Conservation (phyloP, 2,797 vertebrate species). For the Gymnopithys bicolor region DNA sequence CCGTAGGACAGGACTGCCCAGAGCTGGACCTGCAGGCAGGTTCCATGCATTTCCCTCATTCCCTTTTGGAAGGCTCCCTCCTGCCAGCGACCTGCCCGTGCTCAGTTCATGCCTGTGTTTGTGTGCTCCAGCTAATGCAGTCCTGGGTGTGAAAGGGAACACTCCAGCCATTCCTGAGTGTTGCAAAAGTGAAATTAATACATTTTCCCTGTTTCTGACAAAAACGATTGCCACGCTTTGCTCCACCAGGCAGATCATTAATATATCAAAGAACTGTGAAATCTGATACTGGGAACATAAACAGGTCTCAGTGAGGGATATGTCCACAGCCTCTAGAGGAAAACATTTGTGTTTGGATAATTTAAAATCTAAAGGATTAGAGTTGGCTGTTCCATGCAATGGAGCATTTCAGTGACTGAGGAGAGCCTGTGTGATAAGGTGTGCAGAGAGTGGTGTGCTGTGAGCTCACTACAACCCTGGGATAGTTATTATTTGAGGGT, state of each 20-base stretch:
- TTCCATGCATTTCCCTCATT: background rate
- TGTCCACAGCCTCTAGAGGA: background rate
- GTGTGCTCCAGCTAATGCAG: background rate
- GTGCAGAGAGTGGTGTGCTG: background rate
- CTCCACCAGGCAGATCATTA: background rate
- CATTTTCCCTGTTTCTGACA: background rate
- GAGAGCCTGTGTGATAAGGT: background rate
- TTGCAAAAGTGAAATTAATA: background rate
- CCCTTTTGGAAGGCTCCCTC: background rate
- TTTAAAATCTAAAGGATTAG: background rate
- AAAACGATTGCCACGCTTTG: background rate
- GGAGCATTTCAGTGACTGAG: background rate
- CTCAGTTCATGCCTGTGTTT: background rate
- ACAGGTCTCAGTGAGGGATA: background rate
- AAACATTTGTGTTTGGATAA: background rate
- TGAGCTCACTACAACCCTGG: background rate
- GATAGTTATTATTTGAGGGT: background rate
- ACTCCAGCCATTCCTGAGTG: background rate
- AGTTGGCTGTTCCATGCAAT: background rate
- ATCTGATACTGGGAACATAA: background rate
- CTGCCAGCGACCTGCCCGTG: rapidly evolving
- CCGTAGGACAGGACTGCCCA: background rate
- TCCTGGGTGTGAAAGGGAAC: conserved; percentile 16
- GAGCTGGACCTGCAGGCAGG: background rate
- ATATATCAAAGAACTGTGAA: background rate